Conservation (phyloP, 2,888 invertebrate genomes). For the Drosophila quinaria region DNA sequence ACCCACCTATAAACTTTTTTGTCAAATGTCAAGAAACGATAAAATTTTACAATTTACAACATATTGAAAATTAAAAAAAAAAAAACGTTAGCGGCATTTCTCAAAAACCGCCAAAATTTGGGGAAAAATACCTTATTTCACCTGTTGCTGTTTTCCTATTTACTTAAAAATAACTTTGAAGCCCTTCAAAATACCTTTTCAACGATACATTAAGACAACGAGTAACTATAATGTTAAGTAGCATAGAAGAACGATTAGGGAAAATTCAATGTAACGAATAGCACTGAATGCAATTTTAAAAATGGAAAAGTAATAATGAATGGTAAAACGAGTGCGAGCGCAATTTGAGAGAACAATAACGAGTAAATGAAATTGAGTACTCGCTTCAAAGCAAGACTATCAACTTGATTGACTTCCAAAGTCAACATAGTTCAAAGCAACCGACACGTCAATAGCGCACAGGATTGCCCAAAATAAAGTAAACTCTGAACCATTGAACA, state of each 20-base stretch:
- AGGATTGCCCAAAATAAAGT: conserved; percentile 14
- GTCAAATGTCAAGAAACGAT: too few relatives aligned
- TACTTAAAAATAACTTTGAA: too few relatives aligned
- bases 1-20: too few relatives aligned
- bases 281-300: neutral
- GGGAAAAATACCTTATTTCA: too few relatives aligned
- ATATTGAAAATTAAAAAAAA: too few relatives aligned
- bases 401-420: conserved; percentile 8
- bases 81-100: too few relatives aligned
- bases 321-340: neutral
- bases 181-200: too few relatives aligned
- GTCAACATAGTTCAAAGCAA: conserved; percentile 14
- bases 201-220: neutral
- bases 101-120: too few relatives aligned
- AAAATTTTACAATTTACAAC: too few relatives aligned
- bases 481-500: neutral
- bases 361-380: neutral
- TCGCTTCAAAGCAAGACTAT: neutral
- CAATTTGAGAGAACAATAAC: neutral
- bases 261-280: neutral
- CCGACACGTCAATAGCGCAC: conserved; percentile 6
- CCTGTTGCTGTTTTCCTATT: too few relatives aligned
- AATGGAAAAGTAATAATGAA: neutral
- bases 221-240: neutral
- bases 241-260: neutral